Conservation (phyloP, 2,797 vertebrate genomes). For the Micromesistius poutassou region DNA sequence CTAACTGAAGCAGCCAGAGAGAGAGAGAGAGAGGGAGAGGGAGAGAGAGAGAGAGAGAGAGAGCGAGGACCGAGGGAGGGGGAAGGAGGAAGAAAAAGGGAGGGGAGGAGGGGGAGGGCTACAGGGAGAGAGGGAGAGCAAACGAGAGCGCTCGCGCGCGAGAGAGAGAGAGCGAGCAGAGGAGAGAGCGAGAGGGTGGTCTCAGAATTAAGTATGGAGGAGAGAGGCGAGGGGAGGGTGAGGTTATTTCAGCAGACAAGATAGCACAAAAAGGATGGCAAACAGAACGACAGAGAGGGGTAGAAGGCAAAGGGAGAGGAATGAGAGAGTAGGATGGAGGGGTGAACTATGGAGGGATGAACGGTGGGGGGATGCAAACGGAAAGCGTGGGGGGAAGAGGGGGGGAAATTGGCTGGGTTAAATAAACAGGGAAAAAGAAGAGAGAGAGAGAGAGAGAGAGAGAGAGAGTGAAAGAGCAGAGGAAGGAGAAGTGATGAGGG, state of each 20-base stretch:
- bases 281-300: constrained; percentile 58
- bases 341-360: neutral
- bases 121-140: constrained; percentile 41
- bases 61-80: neutral
- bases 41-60: too few species aligned
- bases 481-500: constrained; percentile 21
- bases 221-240: constrained; percentile 32
- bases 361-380: neutral
- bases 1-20: constrained; percentile 69
- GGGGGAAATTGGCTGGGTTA: neutral
- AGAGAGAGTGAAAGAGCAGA: constrained; percentile 15
- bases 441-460: neutral
- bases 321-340: constrained; percentile 44
- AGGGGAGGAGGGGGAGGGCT: constrained; percentile 53
- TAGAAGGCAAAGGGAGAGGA: constrained; percentile 57
- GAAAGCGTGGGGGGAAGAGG: constrained; percentile 29
- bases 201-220: constrained; percentile 6
- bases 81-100: neutral
- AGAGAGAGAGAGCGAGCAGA: constrained; percentile 59
- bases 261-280: constrained; percentile 42
- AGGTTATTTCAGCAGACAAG: constrained; percentile 18
- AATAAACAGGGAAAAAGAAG: neutral
- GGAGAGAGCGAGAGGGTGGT: constrained; percentile 7
- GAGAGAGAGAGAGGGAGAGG: constrained; percentile 50
- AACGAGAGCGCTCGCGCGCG: constrained; percentile 58